Base-by-base conservation (phyloP, 1,140 invertebrate species). In the Euborellia annulipes region DNA sequence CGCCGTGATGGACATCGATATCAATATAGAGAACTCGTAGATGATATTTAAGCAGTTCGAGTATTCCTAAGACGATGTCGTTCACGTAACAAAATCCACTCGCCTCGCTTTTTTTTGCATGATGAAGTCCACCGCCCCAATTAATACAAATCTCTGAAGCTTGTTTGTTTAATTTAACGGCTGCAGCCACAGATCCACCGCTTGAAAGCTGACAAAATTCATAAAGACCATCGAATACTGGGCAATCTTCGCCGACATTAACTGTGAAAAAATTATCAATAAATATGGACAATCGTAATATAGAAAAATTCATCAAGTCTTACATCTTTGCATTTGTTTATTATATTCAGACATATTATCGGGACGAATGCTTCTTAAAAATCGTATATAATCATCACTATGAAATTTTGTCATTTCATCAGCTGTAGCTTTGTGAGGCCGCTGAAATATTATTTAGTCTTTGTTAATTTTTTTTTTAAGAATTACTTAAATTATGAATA, bases 381-480 rank as follows among this genome's bases (percentile, higher is more conserved):
- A 99, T 42, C 91, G 76, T 47, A 99, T 96, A 60, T 99, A 99
- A 60, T 99, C 96, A 70, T 99, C 96, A 54, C 91, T 97, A 65
- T 99, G 96, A 63, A 98, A 99, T 65, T 96, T 97, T 16, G 94
- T 98, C 93, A 99, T 98, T 70, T 98, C 95, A 68, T 98, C 95
- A 49, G 92, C 89, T 27, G 93, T 97, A 13, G 96, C 96, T 73
- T 98, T 97, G 61, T 98, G 92, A 27, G 95, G 95, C 54, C 95
- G 73, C 92, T 98, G 61, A 46, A 72, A 67, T 55, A 54, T 56
- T 27, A n/a, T n/a, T n/a, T n/a, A n/a, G n/a, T n/a, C n/a, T n/a
- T n/a, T n/a, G n/a, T n/a, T n/a, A n/a, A n/a, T n/a, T n/a, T n/a
- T n/a, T n/a, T n/a, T n/a, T n/a, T n/a, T n/a, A n/a, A n/a, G n/a